These are phyloP conservation scores for Sebastes miniatus DNA, from an alignment of 2,797 vertebrate species.

Conservation along the genomic window DNA sequence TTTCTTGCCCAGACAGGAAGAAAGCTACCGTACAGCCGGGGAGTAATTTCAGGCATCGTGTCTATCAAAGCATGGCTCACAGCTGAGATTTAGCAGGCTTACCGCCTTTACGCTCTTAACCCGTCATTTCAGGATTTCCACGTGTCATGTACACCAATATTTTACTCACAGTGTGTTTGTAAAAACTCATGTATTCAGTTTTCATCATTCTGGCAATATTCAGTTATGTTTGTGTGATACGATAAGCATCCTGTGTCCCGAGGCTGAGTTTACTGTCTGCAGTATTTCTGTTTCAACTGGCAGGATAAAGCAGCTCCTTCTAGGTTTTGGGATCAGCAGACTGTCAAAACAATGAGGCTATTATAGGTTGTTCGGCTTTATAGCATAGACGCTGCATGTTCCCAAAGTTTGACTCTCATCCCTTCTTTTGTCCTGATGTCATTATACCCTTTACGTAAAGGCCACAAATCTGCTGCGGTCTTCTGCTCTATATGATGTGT, in stretches of 20 bases:
- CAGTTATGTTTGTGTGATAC: background rate
- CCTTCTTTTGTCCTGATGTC: background rate
- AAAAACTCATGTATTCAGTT: background rate
- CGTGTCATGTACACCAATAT: constrained; percentile 40
- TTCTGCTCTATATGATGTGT: background rate
- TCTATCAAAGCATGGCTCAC: constrained; percentile 68
- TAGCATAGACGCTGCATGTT: background rate
- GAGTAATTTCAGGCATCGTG: constrained; percentile 47
- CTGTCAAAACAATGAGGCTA: background rate
- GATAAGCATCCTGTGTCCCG: background rate
- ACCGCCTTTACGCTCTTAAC: constrained; percentile 38
- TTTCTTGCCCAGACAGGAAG: constrained; percentile 41
- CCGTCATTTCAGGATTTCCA: constrained; percentile 56
- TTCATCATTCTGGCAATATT: background rate
- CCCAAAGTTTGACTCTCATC: background rate
- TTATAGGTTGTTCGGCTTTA: background rate
- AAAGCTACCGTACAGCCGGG: constrained; percentile 4
- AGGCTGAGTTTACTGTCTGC: background rate
- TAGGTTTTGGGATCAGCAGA: background rate
- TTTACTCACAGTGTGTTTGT: background rate
- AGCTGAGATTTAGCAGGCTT: constrained; percentile 57
- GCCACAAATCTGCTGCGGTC: background rate
- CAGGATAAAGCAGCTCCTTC: background rate
- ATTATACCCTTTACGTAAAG: background rate
- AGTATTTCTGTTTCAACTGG: background rate